Conservation (phyloP, 2,797 vertebrate genomes). For the Platalea minor region DNA sequence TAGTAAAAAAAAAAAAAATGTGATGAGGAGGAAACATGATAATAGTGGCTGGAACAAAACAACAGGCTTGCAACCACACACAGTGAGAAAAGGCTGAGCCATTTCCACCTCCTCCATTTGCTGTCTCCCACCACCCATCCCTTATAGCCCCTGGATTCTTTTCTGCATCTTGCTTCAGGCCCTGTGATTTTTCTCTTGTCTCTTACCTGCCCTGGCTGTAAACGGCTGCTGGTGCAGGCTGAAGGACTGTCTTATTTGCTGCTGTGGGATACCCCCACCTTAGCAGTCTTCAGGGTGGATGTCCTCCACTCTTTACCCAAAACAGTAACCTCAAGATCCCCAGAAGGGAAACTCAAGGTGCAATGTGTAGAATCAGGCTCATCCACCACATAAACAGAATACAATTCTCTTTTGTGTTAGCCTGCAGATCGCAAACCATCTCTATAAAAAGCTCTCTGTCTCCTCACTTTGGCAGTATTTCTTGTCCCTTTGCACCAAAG, state of each 20-base stretch:
- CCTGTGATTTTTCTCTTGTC: not conserved
- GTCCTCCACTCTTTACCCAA: not conserved
- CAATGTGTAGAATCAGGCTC: not conserved
- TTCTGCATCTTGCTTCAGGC: not conserved
- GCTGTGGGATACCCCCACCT: not conserved
- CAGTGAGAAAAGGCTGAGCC: not conserved
- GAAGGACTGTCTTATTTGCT: not conserved
- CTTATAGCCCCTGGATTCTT: not conserved
- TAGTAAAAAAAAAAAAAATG: not conserved
- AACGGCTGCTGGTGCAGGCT: not conserved
- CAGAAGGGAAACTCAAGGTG: not conserved
- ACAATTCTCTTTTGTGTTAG: not conserved
- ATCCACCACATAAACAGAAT: not conserved
- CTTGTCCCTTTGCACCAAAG: not conserved
- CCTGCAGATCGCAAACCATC: not conserved
- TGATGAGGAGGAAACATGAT: not conserved
- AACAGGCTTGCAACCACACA: not conserved
- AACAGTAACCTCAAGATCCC: not conserved
- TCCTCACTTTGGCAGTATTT: constrained; percentile 2
- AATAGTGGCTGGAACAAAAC: not conserved
- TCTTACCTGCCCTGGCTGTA: not conserved
- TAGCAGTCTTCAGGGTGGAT: not conserved
- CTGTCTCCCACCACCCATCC: not conserved
- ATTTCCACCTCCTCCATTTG: not conserved
- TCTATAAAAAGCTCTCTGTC: not conserved